phyloP scores from a whole-genome alignment of 2,113 vertebrate species.

The Chloroceryle aenea region DNA sequence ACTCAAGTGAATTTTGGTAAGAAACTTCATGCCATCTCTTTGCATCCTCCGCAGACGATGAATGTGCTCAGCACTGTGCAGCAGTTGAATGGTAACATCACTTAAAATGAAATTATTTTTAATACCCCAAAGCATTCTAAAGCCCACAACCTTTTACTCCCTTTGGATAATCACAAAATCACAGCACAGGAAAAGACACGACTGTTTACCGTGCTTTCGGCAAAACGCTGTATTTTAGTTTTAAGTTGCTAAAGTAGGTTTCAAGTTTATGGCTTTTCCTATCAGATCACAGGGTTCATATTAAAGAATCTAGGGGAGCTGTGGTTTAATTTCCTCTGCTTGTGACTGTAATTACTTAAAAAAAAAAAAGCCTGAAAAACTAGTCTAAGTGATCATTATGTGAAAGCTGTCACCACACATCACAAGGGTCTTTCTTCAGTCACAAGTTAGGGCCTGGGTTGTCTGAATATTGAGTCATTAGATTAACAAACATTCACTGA shows the following conservation, averaged over 20 bases:
- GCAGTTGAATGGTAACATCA: not conserved
- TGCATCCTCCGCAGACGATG: not conserved
- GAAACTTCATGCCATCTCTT: not conserved
- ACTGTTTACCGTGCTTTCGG: not conserved
- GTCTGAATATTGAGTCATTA: not conserved
- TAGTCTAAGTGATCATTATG: not conserved
- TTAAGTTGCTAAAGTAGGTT: not conserved
- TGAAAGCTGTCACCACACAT: conserved; percentile 3
- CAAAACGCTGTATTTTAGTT: not conserved
- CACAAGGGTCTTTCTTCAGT: not conserved
- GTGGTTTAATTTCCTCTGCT: not conserved
- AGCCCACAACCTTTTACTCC: not conserved
- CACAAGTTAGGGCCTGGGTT: not conserved
- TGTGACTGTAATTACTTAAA: not conserved
- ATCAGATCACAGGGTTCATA: not conserved
- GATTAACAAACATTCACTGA: not conserved
- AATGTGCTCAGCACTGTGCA: not conserved
- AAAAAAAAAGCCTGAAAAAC: conserved; percentile 32
- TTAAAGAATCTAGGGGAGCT: not conserved
- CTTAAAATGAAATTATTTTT: not conserved
- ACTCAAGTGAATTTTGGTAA: not conserved
- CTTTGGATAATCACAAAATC: not conserved
- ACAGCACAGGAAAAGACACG: not conserved
- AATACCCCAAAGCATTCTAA: not conserved
- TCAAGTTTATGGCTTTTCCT: not conserved